A percentile compares a stretch with the other conserved stretches of the same genome.
Evolutionary conservation across 2,888 invertebrate genomes (phyloP).

Genomic region (Pardosa pseudoannulata): DNA sequence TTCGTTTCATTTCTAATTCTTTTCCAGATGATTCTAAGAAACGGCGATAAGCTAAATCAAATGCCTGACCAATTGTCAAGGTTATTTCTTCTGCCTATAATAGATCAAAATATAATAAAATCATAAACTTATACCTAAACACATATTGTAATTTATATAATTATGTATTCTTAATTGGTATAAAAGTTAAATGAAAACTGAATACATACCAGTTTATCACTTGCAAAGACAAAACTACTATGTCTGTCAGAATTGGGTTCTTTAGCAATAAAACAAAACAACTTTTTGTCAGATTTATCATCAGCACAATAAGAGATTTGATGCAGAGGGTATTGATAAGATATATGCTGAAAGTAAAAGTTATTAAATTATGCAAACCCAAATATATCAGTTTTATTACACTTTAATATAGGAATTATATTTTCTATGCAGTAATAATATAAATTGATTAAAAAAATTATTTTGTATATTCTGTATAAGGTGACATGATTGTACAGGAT

Average conservation of each 20-base stretch:
- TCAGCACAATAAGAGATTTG: slow-evolving; percentile 99
- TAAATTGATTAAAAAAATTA: too few species aligned
- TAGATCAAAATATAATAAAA: background rate
- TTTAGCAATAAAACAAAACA: slow-evolving; percentile 96
- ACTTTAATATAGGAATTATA: too few species aligned
- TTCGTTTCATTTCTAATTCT: slow-evolving; percentile 89
- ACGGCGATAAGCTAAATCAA: slow-evolving; percentile 95
- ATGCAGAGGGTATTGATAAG: slow-evolving; percentile 96
- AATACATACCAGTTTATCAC: slow-evolving; percentile 87
- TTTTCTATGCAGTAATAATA: too few species aligned
- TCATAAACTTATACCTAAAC: background rate
- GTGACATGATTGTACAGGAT: too few species aligned
- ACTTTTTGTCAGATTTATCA: slow-evolving; percentile 97
- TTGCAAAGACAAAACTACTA: slow-evolving; percentile 97
- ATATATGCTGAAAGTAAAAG: slow-evolving; percentile 81
- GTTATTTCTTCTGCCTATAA: slow-evolving; percentile 96
- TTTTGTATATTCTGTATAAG: too few species aligned
- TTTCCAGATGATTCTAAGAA: slow-evolving; percentile 94
- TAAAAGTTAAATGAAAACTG: background rate
- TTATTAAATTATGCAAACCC: too few species aligned
- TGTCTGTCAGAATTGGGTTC: slow-evolving; percentile 87
- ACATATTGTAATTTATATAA: background rate
- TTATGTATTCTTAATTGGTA: background rate
- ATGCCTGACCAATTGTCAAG: slow-evolving; percentile 97
- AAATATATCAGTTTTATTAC: too few species aligned